Base-by-base conservation (phyloP, 1,140 invertebrate species). In the Megalonaias nervosa region DNA sequence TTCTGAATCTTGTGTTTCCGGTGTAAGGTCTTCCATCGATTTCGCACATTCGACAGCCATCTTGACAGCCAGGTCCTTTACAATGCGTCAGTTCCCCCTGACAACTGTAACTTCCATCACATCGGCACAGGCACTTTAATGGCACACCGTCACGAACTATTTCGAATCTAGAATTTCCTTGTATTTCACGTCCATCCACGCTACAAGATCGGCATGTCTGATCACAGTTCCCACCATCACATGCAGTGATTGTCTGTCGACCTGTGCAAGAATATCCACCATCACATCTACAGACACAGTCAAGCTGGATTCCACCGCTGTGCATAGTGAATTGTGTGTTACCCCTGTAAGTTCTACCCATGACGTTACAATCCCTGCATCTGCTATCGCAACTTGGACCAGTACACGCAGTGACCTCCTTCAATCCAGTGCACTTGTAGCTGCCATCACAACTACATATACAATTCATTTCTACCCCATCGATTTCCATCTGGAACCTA, bases 1-100 rank as follows among this genome's bases (percentile, higher is more conserved):
- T 75, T n/a, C 74, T 77, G 74, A 87, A 87, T 21, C 80, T 62
- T 1, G 79, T 77, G 58, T 85, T 82, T 13, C 82, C 83, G 16
- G 67, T 60, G 67, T 77, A 86, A 3, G 80, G 78, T n/a, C 72
- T 21, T 19, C 80, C 80, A 58, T 84, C 79, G 11, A 85, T 77
- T 23, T 67, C 58, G 62, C 85, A 86, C 38, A 70, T 21, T 21
- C 55, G 80, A 62, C 83, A 86, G 6, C 80, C 83, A 16, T n/a
- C 11, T 4, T 48, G 38, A 61, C 76, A 78, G 31, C 69, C 23
- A 11, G 70, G 70, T 31, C 76, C 76, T 57, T 68, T 38, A 61
- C 76, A 78, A 26, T 67, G 58, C 16, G 67, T 26, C 16, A 72
- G n/a, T 31, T 23, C 38, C 19, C 70, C 76, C 48, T 68, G 66